Conservation (phyloP, 2,888 invertebrate species). For the Pachydiplax longipennis region DNA sequence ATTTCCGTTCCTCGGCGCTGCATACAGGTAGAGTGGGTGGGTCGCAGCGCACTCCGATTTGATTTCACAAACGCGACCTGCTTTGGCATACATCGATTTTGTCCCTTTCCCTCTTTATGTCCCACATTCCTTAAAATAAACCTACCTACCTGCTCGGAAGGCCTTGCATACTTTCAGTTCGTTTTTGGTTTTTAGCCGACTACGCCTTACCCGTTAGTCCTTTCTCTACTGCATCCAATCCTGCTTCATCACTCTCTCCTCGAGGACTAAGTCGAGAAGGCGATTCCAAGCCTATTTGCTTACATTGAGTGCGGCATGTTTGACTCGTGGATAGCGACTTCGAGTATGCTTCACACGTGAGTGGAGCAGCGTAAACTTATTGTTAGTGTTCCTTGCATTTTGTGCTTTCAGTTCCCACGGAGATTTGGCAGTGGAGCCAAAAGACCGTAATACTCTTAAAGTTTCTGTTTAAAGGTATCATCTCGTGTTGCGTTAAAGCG, state of each 20-base stretch:
- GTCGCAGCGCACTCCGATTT: neutral
- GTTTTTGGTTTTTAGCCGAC: neutral
- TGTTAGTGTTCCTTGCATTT: too few relatives aligned
- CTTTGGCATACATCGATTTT: neutral
- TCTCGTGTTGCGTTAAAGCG: too few relatives aligned
- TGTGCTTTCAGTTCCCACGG: too few relatives aligned
- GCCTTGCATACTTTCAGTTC: neutral
- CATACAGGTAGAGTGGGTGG: neutral
- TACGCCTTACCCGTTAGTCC: neutral
- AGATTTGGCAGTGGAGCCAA: too few relatives aligned
- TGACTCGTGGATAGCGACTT: neutral
- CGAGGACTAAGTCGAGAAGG: neutral
- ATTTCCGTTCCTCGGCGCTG: neutral
- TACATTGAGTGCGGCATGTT: neutral
- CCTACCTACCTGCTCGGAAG: neutral
- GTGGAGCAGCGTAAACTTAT: too few relatives aligned
- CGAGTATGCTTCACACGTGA: neutral
- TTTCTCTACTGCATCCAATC: neutral
- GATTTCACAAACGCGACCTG: conserved; percentile 39
- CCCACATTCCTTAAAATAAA: conserved; percentile 11
- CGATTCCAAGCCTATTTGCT: neutral
- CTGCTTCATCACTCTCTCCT: neutral
- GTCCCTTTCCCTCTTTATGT: neutral
- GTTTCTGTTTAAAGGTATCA: too few relatives aligned
- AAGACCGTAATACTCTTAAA: too few relatives aligned